Evolutionary conservation across 2,797 vertebrate species (phyloP).

Genomic region (Anniella stebbinsi): DNA sequence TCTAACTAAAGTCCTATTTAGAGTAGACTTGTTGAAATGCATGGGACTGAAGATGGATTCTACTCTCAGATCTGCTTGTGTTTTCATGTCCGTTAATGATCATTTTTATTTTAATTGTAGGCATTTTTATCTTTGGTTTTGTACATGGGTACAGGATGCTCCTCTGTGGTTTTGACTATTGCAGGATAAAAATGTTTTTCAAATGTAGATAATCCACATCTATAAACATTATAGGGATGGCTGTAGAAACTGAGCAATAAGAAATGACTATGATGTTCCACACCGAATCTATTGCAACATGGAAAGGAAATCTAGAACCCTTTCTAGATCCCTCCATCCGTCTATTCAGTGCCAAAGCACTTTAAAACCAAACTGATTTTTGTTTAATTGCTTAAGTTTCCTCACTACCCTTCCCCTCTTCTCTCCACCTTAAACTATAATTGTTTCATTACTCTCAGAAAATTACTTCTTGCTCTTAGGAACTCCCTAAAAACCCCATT

Average conservation of each 20-base stretch:
- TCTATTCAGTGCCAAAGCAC: not conserved
- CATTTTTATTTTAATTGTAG: not conserved
- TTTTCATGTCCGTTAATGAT: no score
- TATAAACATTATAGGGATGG: not conserved
- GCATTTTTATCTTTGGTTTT: not conserved
- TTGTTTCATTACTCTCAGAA: conserved; percentile 54
- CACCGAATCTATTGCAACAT: not conserved
- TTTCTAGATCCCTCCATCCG: not conserved
- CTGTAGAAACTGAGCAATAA: conserved; percentile 36
- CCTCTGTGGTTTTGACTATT: not conserved
- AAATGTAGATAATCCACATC: not conserved
- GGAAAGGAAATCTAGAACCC: not conserved
- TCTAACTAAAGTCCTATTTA: no score
- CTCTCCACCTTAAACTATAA: conserved; percentile 56
- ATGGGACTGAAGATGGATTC: no score
- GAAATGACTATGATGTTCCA: conserved; percentile 40
- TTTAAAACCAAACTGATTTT: conserved; percentile 45
- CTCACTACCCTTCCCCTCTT: conserved; percentile 17
- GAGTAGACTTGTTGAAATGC: no score
- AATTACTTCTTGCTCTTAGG: conserved; percentile 35
- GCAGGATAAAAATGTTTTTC: not conserved
- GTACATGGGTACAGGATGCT: not conserved
- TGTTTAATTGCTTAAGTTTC: conserved; percentile 46
- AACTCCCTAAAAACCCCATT: conserved; percentile 64
- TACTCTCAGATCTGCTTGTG: no score